phyloP scores from a whole-genome alignment of 2,888 invertebrate genomes.

The Morpho helenor region DNA sequence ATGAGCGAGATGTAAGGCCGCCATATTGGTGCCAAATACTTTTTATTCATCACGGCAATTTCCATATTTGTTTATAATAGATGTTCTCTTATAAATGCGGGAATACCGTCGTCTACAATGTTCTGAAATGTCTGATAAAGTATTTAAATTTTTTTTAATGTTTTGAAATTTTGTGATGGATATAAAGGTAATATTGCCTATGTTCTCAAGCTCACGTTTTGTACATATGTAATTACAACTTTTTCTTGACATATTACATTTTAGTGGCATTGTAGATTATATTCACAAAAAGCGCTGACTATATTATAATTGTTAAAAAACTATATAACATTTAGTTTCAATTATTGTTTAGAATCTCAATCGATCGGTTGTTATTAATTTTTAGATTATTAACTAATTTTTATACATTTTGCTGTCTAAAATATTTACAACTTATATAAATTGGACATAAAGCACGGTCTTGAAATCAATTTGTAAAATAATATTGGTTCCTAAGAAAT shows the following conservation, averaged over 20 bases:
- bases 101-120: neutral
- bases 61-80: conserved; percentile 7
- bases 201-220: conserved; percentile 61
- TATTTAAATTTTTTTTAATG: neutral
- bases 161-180: conserved; percentile 51
- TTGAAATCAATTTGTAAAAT: no score
- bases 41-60: conserved; percentile 57
- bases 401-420: no score
- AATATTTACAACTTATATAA: no score
- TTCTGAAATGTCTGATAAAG: neutral
- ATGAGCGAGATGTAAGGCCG: conserved; percentile 60
- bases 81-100: conserved; percentile 1
- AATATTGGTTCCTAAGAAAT: no score
- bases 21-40: conserved; percentile 68
- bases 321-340: conserved; percentile 13
- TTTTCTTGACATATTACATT: conserved; percentile 44
- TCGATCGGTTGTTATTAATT: conserved; percentile 4
- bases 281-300: conserved; percentile 24
- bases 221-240: conserved; percentile 72
- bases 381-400: neutral
- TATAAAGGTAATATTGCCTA: conserved; percentile 52
- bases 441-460: no score
- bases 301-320: conserved; percentile 15
- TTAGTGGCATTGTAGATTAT: conserved; percentile 11
- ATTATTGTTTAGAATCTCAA: conserved; percentile 27